Base-by-base conservation (phyloP, 1,140 invertebrate genomes). In the Drosophila leontia region DNA sequence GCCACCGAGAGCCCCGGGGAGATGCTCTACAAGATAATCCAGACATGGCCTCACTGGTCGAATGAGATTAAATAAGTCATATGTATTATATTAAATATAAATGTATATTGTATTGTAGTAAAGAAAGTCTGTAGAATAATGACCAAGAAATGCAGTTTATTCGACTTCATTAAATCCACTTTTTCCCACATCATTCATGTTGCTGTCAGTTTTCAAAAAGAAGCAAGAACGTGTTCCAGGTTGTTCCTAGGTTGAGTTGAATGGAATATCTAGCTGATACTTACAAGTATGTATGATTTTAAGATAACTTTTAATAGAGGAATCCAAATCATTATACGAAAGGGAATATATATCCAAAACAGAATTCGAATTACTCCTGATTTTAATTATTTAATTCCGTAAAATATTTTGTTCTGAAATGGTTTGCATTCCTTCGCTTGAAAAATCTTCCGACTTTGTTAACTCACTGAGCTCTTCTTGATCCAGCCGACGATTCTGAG, bases 1-100 rank as follows among this genome's bases (percentile, higher is more conserved):
- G 85, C 91, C n/a, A 95, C 94, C 0, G 81, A 93, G 32, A 96
- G 95, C 91, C 96, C 96, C 9, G 96, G 96, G 3, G 84, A 93
- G 37, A 90, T 93, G 56, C 91, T 97, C 0, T 96, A 94, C 75
- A 92, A 94, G 48, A 93, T 94, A 41, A 94, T 96, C n/a, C 91
- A 93, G 61, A 93, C 64, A 5, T 95, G 95, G 95, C 93, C 93
- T 7, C 93, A 95, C 68, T 95, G 93, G 93, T 72, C 78, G 41
- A 39, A 63, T 7, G 41, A 34, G 15, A 41, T 80, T 19, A 26
- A 67, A 53, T 55, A 63, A 65, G 35, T 51, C 29, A 26, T 15
- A 34, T 56, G 19, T 56, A 26, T 39, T 56, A 56, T 56, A 56
- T 23, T 48, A 29, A 51, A 17, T 9, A 37, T n/a, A n/a, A 51